Percentiles rank a stretch among this genome's conserved stretches.
Evolutionary conservation across 2,113 vertebrate species (phyloP).

Genomic region (Calyptommatus sinebrachiatus): DNA sequence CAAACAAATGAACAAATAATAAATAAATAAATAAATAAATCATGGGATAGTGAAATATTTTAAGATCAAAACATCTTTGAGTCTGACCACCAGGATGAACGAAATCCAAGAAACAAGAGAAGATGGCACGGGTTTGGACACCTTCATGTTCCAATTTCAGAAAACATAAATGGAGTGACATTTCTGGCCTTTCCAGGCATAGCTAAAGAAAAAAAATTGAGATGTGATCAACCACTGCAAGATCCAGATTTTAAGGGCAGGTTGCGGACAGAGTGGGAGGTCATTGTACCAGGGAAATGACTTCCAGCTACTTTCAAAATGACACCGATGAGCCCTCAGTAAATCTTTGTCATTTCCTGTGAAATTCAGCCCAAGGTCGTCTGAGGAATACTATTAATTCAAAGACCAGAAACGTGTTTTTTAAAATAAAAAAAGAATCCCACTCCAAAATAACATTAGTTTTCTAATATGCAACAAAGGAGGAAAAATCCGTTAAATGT

Average conservation of each 20-base stretch:
- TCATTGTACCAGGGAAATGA: conserved; percentile 2
- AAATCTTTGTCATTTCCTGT: not conserved
- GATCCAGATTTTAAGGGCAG: not conserved
- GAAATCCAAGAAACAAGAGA: not conserved
- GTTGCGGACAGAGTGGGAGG: not conserved
- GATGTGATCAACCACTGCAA: not conserved
- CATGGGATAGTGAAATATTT: not conserved
- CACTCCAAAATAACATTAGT: not conserved
- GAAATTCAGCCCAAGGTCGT: conserved; percentile 5
- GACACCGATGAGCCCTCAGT: not conserved
- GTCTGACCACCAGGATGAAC: not conserved
- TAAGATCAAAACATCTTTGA: not conserved
- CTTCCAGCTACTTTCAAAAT: not conserved
- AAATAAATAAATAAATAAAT: not conserved
- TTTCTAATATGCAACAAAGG: not conserved
- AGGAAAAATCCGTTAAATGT: not conserved
- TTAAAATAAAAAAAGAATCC: no score
- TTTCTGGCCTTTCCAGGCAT: conserved; percentile 19
- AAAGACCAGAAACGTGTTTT: not conserved
- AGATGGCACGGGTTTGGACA: conserved; percentile 1
- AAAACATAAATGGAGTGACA: conserved; percentile 19
- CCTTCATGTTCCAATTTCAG: not conserved
- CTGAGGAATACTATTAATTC: conserved; percentile 4
- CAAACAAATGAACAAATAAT: no score
- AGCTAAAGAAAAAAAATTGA: not conserved